phyloP scores from a whole-genome alignment of 1,140 invertebrate species.

The Piezodorus guildinii region DNA sequence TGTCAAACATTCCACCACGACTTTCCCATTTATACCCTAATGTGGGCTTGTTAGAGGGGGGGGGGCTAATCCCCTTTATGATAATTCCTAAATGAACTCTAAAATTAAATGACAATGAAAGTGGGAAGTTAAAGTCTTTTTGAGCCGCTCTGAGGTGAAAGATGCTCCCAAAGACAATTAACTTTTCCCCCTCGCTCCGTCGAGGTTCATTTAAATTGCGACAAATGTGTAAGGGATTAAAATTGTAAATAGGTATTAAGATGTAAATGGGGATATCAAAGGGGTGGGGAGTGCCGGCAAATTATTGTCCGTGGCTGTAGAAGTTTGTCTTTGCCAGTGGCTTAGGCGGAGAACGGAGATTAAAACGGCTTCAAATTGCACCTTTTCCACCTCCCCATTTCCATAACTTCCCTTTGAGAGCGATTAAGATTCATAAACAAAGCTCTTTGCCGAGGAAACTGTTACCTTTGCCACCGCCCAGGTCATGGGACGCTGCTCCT shows the following conservation, averaged over 20 bases:
- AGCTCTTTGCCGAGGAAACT: no score
- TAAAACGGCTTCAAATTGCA: constrained; percentile 5
- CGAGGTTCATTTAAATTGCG: constrained; percentile 2
- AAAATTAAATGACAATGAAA: no score
- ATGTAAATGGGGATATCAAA: constrained; percentile 5
- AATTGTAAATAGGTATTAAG: constrained; percentile 6
- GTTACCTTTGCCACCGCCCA: no score
- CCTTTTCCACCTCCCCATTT: background rate
- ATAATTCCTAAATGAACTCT: no score
- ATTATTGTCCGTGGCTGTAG: background rate
- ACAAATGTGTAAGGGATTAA: constrained; percentile 9
- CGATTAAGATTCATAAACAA: constrained; percentile 9
- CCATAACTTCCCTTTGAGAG: background rate
- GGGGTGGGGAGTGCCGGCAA: background rate
- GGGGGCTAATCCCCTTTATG: no score
- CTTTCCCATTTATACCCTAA: no score
- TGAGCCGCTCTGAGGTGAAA: background rate
- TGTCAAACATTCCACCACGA: no score
- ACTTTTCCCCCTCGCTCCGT: background rate
- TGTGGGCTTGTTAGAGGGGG: no score
- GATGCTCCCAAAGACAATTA: constrained; percentile 4
- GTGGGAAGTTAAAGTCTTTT: no score
- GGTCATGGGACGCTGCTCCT: no score
- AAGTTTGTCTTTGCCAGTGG: constrained; percentile 2
- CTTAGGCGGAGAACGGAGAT: background rate